Evolutionary conservation across 2,113 vertebrate genomes (phyloP).

Genomic region (Ia io): DNA sequence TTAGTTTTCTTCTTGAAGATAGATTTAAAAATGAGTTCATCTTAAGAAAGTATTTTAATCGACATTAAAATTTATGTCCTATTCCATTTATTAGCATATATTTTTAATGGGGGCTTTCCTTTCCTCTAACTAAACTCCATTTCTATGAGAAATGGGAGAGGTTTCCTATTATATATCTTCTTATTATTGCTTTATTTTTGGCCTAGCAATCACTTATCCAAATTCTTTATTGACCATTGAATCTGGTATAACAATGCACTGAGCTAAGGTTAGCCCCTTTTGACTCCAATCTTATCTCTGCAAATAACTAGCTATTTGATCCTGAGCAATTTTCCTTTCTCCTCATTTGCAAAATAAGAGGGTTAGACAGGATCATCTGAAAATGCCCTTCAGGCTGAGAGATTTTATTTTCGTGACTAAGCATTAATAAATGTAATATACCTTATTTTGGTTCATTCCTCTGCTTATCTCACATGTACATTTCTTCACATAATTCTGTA

Average conservation of each 20-base stretch:
- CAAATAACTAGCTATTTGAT: slow-evolving; percentile 36
- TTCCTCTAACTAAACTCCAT: slow-evolving; percentile 40
- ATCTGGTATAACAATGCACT: background rate
- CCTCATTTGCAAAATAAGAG: background rate
- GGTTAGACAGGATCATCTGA: background rate
- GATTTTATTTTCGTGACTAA: background rate
- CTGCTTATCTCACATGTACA: background rate
- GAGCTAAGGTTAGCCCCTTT: background rate
- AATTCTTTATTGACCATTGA: slow-evolving; percentile 31
- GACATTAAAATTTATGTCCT: slow-evolving; percentile 60
- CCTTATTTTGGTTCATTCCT: background rate
- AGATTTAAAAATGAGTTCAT: slow-evolving; percentile 60
- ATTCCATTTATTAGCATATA: slow-evolving; percentile 43
- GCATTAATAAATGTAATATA: background rate
- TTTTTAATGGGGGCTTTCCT: slow-evolving; percentile 32
- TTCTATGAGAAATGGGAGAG: background rate
- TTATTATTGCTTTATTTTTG: background rate
- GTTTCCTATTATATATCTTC: slow-evolving; percentile 5
- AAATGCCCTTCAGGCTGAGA: background rate
- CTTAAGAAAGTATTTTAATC: slow-evolving; percentile 60
- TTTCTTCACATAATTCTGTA: background rate
- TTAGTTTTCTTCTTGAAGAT: slow-evolving; percentile 51
- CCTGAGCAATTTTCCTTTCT: slow-evolving; percentile 25
- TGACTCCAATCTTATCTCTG: background rate
- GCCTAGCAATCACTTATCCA: background rate